Evolutionary conservation across 2,888 invertebrate species (phyloP).

Genomic region (Myopa tessellatipennis): DNA sequence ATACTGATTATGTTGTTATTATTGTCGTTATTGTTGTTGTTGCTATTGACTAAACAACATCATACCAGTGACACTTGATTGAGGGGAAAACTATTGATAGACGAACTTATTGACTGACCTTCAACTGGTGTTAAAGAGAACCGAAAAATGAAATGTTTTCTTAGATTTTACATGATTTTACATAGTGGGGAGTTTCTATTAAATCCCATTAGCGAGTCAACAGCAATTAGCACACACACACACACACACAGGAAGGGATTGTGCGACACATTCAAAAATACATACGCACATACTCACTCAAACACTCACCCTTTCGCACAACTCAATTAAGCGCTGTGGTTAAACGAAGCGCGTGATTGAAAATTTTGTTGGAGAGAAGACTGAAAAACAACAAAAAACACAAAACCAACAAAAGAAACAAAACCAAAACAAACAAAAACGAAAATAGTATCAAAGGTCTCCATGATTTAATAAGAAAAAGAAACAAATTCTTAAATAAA

Average conservation of each 20-base stretch:
- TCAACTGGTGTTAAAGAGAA: too few species aligned
- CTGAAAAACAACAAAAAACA: background rate
- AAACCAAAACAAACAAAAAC: background rate
- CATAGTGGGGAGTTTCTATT: background rate
- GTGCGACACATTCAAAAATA: background rate
- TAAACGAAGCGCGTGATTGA: conserved; percentile 35
- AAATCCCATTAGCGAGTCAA: conserved; percentile 21
- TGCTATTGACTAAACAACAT: too few species aligned
- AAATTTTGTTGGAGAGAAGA: conserved; percentile 11
- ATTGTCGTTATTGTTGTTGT: too few species aligned
- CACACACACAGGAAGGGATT: background rate
- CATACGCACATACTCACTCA: background rate
- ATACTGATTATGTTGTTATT: too few species aligned
- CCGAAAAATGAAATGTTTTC: too few species aligned
- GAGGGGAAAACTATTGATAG: too few species aligned
- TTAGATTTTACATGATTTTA: too few species aligned
- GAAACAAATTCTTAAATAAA: too few species aligned
- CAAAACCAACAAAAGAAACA: background rate
- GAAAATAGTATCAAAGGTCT: background rate
- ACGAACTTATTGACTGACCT: too few species aligned
- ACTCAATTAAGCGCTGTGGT: conserved; percentile 39
- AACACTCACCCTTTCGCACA: conserved; percentile 16
- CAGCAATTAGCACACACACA: conserved; percentile 27
- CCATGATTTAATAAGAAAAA: too few species aligned
- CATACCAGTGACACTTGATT: too few species aligned